Evolutionary conservation across 1,140 invertebrate species (phyloP).

Genomic region (Galleria mellonella): DNA sequence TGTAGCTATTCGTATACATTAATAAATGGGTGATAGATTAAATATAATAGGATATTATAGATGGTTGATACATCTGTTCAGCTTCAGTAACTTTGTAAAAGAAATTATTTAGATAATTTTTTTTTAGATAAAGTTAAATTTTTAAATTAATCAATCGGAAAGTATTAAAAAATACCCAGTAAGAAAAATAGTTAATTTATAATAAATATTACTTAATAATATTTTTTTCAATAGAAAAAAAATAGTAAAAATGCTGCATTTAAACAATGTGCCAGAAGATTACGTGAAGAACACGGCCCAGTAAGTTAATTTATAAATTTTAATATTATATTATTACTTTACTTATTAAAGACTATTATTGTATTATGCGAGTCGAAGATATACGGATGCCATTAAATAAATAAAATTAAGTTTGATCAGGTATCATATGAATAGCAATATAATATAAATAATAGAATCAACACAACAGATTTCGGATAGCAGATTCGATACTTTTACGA

Average conservation of each 20-base stretch:
- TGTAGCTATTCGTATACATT: conserved; percentile 20
- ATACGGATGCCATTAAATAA: too few species aligned
- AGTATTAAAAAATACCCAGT: conserved; percentile 16
- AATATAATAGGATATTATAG: conserved; percentile 51
- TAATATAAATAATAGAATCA: too few species aligned
- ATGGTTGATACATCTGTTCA: conserved; percentile 61
- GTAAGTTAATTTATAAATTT: conserved; percentile 42
- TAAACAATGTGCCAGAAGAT: conserved; percentile 51
- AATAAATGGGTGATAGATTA: conserved; percentile 68
- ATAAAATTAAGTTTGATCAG: too few species aligned
- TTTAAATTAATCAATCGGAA: conserved; percentile 24
- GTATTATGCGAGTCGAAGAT: too few species aligned
- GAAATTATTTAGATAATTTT: conserved; percentile 30
- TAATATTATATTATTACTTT: conserved; percentile 2
- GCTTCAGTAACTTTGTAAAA: conserved; percentile 56
- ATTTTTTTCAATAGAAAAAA: conserved; percentile 13
- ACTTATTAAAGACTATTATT: neutral
- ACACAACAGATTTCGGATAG: too few species aligned
- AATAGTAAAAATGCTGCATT: conserved; percentile 55
- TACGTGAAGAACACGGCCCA: conserved; percentile 49
- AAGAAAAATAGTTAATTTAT: neutral
- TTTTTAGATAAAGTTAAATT: conserved; percentile 6
- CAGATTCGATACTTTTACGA: too few species aligned
- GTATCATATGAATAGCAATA: too few species aligned
- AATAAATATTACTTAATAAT: neutral